Evolutionary conservation across 2,113 vertebrate genomes (phyloP).

Genomic region (Phylloscopus trochiloides): DNA sequence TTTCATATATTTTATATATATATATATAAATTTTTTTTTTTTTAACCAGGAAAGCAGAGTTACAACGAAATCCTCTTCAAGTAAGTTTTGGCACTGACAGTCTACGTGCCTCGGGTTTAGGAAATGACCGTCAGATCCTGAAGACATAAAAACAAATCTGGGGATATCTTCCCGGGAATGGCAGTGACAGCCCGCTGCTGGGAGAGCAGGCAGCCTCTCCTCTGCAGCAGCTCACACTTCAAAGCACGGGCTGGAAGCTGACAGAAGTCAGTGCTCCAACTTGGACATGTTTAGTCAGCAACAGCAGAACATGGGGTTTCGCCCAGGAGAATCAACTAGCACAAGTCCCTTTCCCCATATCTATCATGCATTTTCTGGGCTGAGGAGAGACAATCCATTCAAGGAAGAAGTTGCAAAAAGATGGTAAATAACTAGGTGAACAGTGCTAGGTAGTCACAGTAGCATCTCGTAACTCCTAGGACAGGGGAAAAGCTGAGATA

Average conservation of each 20-base stretch:
- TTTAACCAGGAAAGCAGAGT: background rate
- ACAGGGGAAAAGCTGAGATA: background rate
- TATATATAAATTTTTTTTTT: background rate
- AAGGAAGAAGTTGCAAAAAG: background rate
- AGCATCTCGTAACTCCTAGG: background rate
- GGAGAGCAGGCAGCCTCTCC: background rate
- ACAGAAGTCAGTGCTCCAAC: background rate
- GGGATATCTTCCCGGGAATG: background rate
- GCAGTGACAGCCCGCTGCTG: background rate
- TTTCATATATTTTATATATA: no score
- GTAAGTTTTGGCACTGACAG: background rate
- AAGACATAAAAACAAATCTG: background rate
- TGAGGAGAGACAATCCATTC: background rate
- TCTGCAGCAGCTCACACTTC: background rate
- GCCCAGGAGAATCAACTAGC: background rate
- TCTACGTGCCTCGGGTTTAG: background rate
- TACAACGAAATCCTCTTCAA: background rate
- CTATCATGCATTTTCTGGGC: background rate
- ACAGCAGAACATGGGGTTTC: fast-evolving
- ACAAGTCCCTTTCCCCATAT: fast-evolving
- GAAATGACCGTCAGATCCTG: background rate
- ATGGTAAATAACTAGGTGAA: background rate
- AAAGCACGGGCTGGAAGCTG: background rate
- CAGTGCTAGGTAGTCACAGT: background rate
- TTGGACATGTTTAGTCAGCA: background rate